Base-by-base conservation (phyloP, 2,797 vertebrate genomes). In the Cheirogaleus major region DNA sequence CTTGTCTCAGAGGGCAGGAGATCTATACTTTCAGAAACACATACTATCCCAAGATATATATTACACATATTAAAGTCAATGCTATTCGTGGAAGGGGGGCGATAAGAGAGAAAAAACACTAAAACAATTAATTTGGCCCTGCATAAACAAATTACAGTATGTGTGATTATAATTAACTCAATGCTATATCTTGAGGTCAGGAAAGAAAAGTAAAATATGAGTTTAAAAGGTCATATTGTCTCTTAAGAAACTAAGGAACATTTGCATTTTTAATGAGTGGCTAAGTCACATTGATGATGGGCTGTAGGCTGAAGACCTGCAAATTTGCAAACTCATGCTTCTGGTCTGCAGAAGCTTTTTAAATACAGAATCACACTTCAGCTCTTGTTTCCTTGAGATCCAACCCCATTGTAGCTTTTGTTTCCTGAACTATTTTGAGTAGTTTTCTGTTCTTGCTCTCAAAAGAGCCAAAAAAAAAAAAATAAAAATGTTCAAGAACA, bases 41-140 rank as follows among this genome's bases (percentile, higher is more conserved):
- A 32, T 15, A 45, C 11, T n/a, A 43, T 35, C 11, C 15, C 84
- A 92, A 48, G 61, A 93, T 38, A 83, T 48, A 2, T 17, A 67
- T 63, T 50, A n/a, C 5, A 78, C 23, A 69, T 23, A 4, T 76
- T 41, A 35, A 11, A 80, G 38, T 67, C 45, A 45, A 52, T 85
- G 18, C 2, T 80, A 87, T 91, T 35, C 22, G 61, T 65, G 52
- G 41, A 93, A 76, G 41, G 48, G 55, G 20, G 25, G 18, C 88
- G 30, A 72, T 79, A 89, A 67, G 17, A 70, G 17, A 67, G 43
- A 57, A 88, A 85, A 87, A 43, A 73, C 85, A 67, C 86, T 35
- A 78, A 92, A 92, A n/a, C 8, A 93, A 78, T 93, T 65, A 67
- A 94, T 76, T 63, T 92, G 32, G 18, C 35, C 14, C 75, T 55